Evolutionary conservation across 2,113 vertebrate genomes (phyloP).

Genomic region (Mesembrinibis cayennensis): DNA sequence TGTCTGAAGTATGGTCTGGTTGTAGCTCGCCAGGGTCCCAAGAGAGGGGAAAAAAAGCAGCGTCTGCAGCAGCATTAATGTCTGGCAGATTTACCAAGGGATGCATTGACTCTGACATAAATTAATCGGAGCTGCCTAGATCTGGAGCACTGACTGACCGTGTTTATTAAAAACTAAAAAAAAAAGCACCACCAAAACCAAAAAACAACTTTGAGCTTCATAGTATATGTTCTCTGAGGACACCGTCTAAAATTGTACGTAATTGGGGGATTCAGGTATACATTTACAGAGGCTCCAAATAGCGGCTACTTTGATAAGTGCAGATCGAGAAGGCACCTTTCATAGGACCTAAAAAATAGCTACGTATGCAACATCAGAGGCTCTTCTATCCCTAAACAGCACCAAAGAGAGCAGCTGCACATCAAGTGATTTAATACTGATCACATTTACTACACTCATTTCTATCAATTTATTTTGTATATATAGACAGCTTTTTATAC

Average conservation of each 20-base stretch:
- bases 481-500: conserved; percentile 35
- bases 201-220: background rate
- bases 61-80: background rate
- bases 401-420: conserved; percentile 74
- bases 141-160: background rate
- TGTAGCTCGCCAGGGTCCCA: background rate
- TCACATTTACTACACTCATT: conserved; percentile 51
- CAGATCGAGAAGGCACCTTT: background rate
- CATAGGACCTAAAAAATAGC: background rate
- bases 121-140: background rate
- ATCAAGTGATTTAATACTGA: conserved; percentile 18
- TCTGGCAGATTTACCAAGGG: background rate
- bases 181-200: too few relatives aligned
- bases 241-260: background rate
- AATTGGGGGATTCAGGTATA: background rate
- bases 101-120: fast-evolving
- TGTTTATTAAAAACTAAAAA: background rate
- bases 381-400: conserved; percentile 27
- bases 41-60: background rate
- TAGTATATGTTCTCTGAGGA: background rate
- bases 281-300: background rate
- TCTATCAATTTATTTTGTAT: conserved; percentile 63
- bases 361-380: background rate
- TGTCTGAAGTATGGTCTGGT: background rate
- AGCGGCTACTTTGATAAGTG: background rate